phyloP scores from a whole-genome alignment of 2,888 invertebrate genomes.

The Ditula angustiorana region DNA sequence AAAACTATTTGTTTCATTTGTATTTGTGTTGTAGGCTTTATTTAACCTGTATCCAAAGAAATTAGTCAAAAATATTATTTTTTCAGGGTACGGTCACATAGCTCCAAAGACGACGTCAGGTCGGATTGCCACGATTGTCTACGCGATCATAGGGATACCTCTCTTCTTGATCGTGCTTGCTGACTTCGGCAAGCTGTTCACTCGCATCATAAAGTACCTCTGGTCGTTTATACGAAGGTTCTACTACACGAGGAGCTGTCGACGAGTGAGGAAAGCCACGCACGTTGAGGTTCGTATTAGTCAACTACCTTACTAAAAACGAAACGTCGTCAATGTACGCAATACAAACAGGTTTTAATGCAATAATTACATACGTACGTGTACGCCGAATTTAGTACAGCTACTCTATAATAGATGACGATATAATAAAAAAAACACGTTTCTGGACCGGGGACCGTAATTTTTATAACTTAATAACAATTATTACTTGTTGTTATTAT shows the following conservation, averaged over 20 bases:
- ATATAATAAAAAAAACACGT: no score
- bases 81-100: conserved; percentile 98
- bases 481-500: no score
- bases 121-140: conserved; percentile 94
- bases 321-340: no score
- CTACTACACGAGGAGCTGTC: conserved; percentile 94
- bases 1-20: no score
- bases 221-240: conserved; percentile 94
- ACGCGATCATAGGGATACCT: conserved; percentile 98
- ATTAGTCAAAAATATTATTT: not conserved
- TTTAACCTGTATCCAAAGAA: not conserved
- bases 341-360: no score
- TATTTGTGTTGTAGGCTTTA: no score
- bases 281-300: conserved; percentile 89
- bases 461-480: no score
- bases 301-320: no score
- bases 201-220: conserved; percentile 94
- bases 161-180: conserved; percentile 97
- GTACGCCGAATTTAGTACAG: no score
- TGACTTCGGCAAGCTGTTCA: conserved; percentile 97
- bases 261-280: conserved; percentile 90
- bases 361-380: no score
- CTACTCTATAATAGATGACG: no score
- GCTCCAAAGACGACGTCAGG: conserved; percentile 95
- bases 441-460: no score